phyloP scores from a whole-genome alignment of 2,113 vertebrate genomes.

The Dendrocopos noguchii region DNA sequence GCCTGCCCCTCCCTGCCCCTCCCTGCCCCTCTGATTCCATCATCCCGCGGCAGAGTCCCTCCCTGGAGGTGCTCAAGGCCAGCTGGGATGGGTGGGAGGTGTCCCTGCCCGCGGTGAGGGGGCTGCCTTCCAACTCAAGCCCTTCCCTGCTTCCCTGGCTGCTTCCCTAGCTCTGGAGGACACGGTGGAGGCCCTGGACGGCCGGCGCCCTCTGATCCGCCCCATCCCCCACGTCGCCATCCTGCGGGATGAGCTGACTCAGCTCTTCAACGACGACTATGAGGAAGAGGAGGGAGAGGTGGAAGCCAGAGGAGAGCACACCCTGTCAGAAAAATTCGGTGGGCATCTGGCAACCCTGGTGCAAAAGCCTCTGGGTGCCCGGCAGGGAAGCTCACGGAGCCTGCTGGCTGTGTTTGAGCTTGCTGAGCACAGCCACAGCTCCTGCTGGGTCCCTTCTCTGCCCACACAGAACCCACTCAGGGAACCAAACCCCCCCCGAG shows the following conservation, averaged over 20 bases:
- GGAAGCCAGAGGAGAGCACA: slow-evolving; percentile 89
- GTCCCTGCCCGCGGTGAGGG: too few species aligned
- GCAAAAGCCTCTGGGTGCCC: accelerated
- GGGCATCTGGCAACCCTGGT: not conserved
- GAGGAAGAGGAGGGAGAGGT: slow-evolving; percentile 84
- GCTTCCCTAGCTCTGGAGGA: slow-evolving; percentile 76
- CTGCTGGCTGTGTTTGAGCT: not conserved
- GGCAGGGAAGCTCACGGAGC: accelerated
- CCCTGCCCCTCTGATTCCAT: not conserved
- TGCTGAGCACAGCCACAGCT: accelerated
- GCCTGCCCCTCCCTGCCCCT: too few species aligned
- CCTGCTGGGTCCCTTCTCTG: accelerated
- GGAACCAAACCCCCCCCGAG: accelerated
- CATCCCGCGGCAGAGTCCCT: not conserved
- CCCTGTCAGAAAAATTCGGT: slow-evolving; percentile 89
- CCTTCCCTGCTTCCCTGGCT: not conserved
- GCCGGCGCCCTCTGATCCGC: slow-evolving; percentile 60
- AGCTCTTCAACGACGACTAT: slow-evolving; percentile 78
- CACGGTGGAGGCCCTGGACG: slow-evolving; percentile 74
- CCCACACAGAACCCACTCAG: accelerated
- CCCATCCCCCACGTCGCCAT: slow-evolving; percentile 80
- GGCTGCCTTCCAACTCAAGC: too few species aligned
- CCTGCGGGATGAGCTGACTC: slow-evolving; percentile 79
- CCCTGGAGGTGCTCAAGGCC: too few species aligned
- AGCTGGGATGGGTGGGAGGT: too few species aligned